Evolutionary conservation across 2,797 vertebrate species (phyloP).

Genomic region (Sebastiscus tertius): DNA sequence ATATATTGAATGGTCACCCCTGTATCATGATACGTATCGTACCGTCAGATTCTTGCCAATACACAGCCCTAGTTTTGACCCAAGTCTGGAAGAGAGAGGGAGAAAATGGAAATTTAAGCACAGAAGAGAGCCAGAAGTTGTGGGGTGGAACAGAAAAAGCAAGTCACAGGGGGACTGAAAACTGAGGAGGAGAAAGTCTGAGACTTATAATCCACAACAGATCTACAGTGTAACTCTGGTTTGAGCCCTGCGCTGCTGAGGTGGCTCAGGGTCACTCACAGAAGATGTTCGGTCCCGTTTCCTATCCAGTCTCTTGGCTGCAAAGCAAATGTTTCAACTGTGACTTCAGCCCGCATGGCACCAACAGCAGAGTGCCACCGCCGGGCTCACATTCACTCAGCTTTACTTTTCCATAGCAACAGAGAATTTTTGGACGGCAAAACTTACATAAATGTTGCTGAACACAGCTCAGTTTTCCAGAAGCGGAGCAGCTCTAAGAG

Average conservation of each 20-base stretch:
- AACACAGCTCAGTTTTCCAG: slow-evolving; percentile 33
- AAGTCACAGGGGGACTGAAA: not conserved
- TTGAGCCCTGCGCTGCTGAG: not conserved
- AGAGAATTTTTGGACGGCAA: not conserved
- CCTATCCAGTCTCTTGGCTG: slow-evolving; percentile 24
- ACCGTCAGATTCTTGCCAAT: too few relatives aligned
- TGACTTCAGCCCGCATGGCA: slow-evolving; percentile 24
- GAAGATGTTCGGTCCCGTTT: slow-evolving; percentile 41
- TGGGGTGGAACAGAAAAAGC: not conserved
- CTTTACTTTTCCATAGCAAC: slow-evolving; percentile 31
- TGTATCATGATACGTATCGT: too few relatives aligned
- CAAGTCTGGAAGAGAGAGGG: not conserved
- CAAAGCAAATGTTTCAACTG: not conserved
- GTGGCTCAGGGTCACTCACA: slow-evolving; percentile 15
- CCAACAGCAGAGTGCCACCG: not conserved
- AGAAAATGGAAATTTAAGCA: not conserved
- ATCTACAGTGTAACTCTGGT: not conserved
- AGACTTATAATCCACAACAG: not conserved
- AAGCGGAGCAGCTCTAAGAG: not conserved
- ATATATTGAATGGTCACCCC: too few relatives aligned
- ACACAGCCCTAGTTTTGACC: too few relatives aligned
- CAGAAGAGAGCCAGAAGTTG: not conserved
- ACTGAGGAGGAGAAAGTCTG: not conserved
- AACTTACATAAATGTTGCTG: slow-evolving; percentile 5
- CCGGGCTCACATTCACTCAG: not conserved